These are phyloP conservation scores for Adelphocoris suturalis DNA, from an alignment of 2,888 invertebrate species.

Conservation along the genomic window DNA sequence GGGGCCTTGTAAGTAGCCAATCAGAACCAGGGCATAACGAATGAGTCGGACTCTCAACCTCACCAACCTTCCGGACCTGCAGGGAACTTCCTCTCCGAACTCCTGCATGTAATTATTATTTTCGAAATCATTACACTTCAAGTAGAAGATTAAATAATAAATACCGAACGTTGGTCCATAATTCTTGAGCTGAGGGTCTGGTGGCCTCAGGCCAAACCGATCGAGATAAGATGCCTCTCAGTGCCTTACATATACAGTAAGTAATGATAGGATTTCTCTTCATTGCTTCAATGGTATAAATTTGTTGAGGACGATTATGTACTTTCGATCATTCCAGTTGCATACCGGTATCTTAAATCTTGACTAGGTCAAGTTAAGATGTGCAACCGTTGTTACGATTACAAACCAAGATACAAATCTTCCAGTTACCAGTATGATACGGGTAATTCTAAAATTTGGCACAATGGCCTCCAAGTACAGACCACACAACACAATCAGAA, in stretches of 20 bases:
- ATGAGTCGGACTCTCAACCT: constrained; percentile 29
- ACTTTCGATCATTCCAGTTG: constrained; percentile 1
- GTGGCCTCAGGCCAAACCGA: constrained; percentile 4
- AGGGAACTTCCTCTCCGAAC: background rate
- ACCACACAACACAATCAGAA: too few relatives aligned
- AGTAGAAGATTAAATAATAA: constrained; percentile 65
- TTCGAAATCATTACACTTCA: constrained; percentile 61
- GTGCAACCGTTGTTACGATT: background rate
- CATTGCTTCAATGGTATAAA: constrained; percentile 20
- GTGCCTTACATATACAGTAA: constrained; percentile 43
- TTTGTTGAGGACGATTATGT: background rate
- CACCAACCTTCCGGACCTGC: constrained; percentile 44
- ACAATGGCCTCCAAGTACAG: too few relatives aligned
- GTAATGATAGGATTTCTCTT: constrained; percentile 37
- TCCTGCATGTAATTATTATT: constrained; percentile 62
- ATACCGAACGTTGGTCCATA: constrained; percentile 44
- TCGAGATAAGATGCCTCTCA: constrained; percentile 46
- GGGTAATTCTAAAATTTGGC: too few relatives aligned
- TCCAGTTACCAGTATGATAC: too few relatives aligned
- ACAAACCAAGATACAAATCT: too few relatives aligned
- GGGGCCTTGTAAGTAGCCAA: constrained; percentile 53
- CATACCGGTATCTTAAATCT: background rate
- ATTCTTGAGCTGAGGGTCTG: constrained; percentile 35
- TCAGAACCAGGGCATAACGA: constrained; percentile 52
- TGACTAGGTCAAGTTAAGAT: background rate